A percentile compares a stretch with the other conserved stretches of the same genome.
Evolutionary conservation across 2,888 invertebrate genomes (phyloP).

Genomic region (Prosapia bicincta): DNA sequence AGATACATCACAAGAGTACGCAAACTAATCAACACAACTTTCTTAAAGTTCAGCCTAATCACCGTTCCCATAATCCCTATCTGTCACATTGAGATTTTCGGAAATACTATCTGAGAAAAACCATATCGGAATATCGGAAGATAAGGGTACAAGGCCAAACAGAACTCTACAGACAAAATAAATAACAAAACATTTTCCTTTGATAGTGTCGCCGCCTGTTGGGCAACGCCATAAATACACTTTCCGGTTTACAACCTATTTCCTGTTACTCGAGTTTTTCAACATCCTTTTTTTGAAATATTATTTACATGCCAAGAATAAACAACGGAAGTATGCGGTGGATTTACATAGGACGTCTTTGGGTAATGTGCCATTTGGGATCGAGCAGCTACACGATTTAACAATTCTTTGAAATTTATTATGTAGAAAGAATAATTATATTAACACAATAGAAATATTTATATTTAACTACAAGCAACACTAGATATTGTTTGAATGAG

Average conservation of each 20-base stretch:
- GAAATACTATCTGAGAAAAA: background rate
- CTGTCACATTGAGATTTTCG: background rate
- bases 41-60: too few species aligned
- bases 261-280: background rate
- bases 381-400: too few species aligned
- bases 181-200: background rate
- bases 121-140: background rate
- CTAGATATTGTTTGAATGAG: too few species aligned
- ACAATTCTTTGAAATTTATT: too few species aligned
- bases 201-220: background rate
- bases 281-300: background rate
- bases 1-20: too few species aligned
- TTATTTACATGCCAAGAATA: background rate
- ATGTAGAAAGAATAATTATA: too few species aligned
- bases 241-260: background rate
- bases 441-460: too few species aligned
- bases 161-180: background rate
- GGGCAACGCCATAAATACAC: background rate
- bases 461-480: too few species aligned
- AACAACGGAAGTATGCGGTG: background rate
- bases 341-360: too few species aligned
- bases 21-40: too few species aligned
- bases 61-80: too few species aligned
- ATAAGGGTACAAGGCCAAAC: background rate
- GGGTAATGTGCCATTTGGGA: too few species aligned